phyloP scores from a whole-genome alignment of 1,140 invertebrate species.

The Neodiprion fabricii region DNA sequence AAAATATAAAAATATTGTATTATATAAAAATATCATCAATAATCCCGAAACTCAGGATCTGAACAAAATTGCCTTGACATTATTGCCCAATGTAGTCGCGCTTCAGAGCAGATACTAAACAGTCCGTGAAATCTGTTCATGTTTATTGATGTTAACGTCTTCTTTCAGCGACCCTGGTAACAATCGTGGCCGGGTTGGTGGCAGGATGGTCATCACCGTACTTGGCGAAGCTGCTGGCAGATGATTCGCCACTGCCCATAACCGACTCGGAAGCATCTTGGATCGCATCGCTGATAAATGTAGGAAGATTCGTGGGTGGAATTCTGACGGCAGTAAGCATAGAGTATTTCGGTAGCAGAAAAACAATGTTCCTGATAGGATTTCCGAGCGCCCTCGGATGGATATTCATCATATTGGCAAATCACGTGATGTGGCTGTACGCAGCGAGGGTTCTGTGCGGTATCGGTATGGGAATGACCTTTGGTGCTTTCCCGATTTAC shows the following conservation, averaged over 20 bases:
- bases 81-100: no score
- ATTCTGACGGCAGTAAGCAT: not conserved
- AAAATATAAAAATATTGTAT: no score
- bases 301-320: not conserved
- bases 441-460: constrained; percentile 64
- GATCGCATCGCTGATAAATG: constrained; percentile 63
- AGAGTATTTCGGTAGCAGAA: not conserved
- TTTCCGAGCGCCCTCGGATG: constrained; percentile 60
- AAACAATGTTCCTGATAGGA: constrained; percentile 51
- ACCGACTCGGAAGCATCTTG: constrained; percentile 66
- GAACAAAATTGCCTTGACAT: no score
- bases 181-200: not conserved
- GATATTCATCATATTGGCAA: constrained; percentile 57
- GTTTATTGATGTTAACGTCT: no score
- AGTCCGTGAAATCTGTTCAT: no score
- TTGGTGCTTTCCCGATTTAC: constrained; percentile 60
- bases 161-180: not conserved
- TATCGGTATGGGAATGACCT: constrained; percentile 62
- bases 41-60: no score
- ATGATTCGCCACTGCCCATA: constrained; percentile 59
- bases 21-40: no score
- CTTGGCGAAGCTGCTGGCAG: constrained; percentile 51
- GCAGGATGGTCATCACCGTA: constrained; percentile 62
- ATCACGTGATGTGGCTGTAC: constrained; percentile 51
- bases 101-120: no score